Conservation (phyloP, 2,888 invertebrate species). For the Cremastinae sp. region DNA sequence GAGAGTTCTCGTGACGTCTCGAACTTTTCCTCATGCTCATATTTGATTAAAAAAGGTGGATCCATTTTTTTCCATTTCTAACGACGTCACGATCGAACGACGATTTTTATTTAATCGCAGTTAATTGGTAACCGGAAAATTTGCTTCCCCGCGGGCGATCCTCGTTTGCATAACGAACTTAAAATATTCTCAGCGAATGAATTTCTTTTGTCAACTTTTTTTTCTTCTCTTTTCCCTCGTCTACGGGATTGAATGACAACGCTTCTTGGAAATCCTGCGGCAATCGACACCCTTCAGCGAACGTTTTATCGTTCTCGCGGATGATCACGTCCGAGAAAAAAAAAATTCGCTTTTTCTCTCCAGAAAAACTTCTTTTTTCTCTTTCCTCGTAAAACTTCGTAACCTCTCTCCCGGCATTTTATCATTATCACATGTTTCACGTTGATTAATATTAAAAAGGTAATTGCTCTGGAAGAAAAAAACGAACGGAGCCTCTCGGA, state of each 20-base stretch:
- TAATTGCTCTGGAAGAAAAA: no score
- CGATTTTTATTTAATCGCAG: slow-evolving; percentile 51
- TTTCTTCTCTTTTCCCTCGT: background rate
- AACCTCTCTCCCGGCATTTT: no score
- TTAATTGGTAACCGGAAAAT: slow-evolving; percentile 52
- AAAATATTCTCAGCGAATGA: slow-evolving; percentile 13
- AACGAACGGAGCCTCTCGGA: background rate
- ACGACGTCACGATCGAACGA: slow-evolving; percentile 43
- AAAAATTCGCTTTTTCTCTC: background rate
- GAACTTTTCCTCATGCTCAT: background rate
- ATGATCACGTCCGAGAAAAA: background rate
- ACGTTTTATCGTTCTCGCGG: background rate
- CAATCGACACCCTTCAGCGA: background rate
- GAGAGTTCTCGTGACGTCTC: background rate
- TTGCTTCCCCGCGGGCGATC: slow-evolving; percentile 11
- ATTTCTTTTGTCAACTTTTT: background rate
- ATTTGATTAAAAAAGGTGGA: no score
- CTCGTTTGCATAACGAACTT: slow-evolving; percentile 44
- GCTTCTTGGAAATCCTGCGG: slow-evolving; percentile 6
- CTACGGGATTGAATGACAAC: background rate
- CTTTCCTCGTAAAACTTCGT: no score
- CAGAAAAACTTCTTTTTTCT: no score
- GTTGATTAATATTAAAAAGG: background rate
- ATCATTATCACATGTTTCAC: no score
- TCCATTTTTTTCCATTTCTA: slow-evolving; percentile 1